Evolutionary conservation across 2,797 vertebrate species (phyloP), one percentile per base, ranked within the genome.

Genomic region (Lagodon rhomboides): DNA sequence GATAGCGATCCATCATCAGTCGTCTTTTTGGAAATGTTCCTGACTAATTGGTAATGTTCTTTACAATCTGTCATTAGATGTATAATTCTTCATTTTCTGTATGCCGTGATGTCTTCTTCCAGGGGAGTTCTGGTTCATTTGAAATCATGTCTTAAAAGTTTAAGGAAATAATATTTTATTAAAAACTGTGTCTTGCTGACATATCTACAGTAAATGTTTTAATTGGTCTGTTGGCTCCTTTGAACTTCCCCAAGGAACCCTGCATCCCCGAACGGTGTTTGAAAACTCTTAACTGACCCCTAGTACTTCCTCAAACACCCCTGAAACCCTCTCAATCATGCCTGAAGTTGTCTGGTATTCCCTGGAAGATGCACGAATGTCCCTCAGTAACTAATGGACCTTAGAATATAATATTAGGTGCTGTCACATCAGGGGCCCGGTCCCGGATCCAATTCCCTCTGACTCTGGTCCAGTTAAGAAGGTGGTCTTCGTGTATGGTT

Each of bases 1-100:
- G 46, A 61, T 49, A 30, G 22, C 4, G 59, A 80, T 68, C 73
- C n/a, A 9, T 66, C 22, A 60, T 51, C 74, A 62, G 47, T 49
- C 20, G 11, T 72, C 41, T 34, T 34, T 34, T 34, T 18, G 38
- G 41, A 41, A 34, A 5, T 8, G 5, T 60, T 25, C 67, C 25
- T 3, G 8, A 64, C 27, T 63, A 46, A 63, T 59, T 22, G 18
- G 12, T 65, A 62, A 67, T 17, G 43, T 67, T 65, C 43, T 20
- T 54, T 3, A 16, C 6, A 18, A 53, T 51, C 0, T 43, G 12
- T 16, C 3, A 27, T n/a, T 12, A n/a, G 18, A 12, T 27, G 0
- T 25, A 0, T 11, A 41, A 12, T 20, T 43, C 8, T 25, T 53
- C 27, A 7, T 46, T 17, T 17, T 27, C 5, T n/a, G 7, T 16